phyloP scores from a whole-genome alignment of 1,140 invertebrate species.

The Rhizoglyphus robini region DNA sequence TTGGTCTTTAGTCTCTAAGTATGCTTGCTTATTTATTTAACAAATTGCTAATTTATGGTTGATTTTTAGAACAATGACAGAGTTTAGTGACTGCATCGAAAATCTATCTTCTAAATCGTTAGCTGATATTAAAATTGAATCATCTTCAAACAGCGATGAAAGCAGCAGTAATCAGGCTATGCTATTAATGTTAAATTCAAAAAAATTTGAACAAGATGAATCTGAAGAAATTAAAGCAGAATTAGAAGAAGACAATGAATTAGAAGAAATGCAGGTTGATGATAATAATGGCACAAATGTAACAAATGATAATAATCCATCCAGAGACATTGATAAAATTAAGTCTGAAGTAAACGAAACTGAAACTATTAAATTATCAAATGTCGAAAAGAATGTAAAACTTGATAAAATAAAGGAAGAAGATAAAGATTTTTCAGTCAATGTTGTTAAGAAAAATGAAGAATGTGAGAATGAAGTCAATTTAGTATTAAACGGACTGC shows the following conservation, averaged over 20 bases:
- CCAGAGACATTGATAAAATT: too few relatives aligned
- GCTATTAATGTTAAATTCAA: slow-evolving; percentile 34
- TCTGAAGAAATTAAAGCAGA: slow-evolving; percentile 16
- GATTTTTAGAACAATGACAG: not conserved
- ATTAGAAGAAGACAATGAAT: not conserved
- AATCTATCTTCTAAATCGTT: not conserved
- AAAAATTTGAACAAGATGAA: slow-evolving; percentile 18
- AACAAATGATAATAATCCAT: too few relatives aligned
- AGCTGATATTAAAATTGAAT: slow-evolving; percentile 1
- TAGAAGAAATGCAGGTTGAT: not conserved
- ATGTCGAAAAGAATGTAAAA: not conserved
- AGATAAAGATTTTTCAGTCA: not conserved
- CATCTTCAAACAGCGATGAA: not conserved
- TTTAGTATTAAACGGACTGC: not conserved
- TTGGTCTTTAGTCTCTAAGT: slow-evolving; percentile 75
- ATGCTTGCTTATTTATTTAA: not conserved
- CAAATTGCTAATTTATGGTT: not conserved
- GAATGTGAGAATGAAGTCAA: not conserved
- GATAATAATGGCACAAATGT: not conserved
- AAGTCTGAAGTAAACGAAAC: not conserved
- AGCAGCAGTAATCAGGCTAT: slow-evolving; percentile 21
- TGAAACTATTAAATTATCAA: not conserved
- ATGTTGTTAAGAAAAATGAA: not conserved
- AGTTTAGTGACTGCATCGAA: slow-evolving; percentile 6
- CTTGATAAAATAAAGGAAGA: not conserved